phyloP scores from a whole-genome alignment of 2,113 vertebrate species.

The Antechinus stuartii region DNA sequence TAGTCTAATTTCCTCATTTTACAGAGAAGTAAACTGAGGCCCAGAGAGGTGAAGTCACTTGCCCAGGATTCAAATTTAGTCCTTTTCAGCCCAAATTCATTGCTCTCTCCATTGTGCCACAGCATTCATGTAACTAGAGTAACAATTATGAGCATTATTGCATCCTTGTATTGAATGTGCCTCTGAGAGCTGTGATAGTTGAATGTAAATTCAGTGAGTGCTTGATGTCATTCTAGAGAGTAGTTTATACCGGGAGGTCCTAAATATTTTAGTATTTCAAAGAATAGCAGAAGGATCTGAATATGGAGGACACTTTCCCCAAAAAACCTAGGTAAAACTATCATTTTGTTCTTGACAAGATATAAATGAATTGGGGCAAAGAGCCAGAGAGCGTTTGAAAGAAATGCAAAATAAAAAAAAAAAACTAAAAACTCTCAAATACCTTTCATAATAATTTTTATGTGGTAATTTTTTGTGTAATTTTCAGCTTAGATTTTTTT shows the following conservation, averaged over 20 bases:
- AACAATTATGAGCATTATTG: background rate
- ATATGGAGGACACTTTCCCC: background rate
- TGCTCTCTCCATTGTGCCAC: background rate
- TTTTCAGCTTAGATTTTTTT: background rate
- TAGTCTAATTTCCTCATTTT: background rate
- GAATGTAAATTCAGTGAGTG: background rate
- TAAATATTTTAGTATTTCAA: background rate
- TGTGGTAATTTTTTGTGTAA: background rate
- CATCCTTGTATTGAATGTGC: background rate
- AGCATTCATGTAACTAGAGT: background rate
- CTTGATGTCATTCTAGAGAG: background rate
- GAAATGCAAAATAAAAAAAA: background rate
- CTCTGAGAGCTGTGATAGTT: background rate
- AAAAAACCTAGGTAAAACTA: background rate
- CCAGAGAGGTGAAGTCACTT: background rate
- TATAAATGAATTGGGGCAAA: background rate
- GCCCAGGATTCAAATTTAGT: background rate
- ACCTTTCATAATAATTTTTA: background rate
- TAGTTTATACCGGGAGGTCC: background rate
- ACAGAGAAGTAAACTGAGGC: background rate
- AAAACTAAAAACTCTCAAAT: background rate
- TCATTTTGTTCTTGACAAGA: background rate
- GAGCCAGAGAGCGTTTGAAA: background rate
- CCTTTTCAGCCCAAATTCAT: background rate
- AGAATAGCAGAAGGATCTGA: background rate